phyloP scores from a whole-genome alignment of 30 jellyfish, hydroid and myxozoan species.

The Nemopilema nomurai region DNA sequence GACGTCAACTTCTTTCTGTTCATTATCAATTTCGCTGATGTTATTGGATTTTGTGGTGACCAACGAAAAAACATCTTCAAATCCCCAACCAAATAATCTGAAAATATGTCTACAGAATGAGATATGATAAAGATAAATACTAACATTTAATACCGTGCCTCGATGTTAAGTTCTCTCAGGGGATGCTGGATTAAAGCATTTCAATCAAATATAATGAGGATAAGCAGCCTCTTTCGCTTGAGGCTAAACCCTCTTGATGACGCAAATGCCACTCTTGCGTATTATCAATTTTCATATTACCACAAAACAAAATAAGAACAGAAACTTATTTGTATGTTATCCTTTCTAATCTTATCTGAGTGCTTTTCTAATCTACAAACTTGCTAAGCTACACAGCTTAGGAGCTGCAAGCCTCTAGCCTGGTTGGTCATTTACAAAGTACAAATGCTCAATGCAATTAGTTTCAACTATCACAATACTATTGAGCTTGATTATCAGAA shows the following conservation, averaged over 20 bases:
- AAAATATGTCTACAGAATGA: not conserved
- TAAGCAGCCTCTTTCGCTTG: too few species aligned
- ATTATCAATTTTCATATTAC: too few species aligned
- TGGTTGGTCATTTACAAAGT: not conserved
- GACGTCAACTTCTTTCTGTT: not conserved
- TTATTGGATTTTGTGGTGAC: not conserved
- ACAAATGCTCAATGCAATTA: not conserved
- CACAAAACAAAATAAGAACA: too few species aligned
- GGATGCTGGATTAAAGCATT: too few species aligned
- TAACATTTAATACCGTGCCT: not conserved
- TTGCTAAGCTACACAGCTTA: not conserved
- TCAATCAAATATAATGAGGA: too few species aligned
- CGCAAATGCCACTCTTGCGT: too few species aligned
- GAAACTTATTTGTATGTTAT: too few species aligned
- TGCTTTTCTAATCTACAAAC: not conserved
- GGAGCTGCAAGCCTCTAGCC: not conserved
- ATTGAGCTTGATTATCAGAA: not conserved
- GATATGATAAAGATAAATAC: not conserved
- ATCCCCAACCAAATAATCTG: not conserved
- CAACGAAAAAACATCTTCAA: not conserved
- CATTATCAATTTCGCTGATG: not conserved
- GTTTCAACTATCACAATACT: not conserved
- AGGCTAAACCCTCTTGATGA: too few species aligned
- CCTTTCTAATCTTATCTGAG: not conserved
- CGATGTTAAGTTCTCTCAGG: too few species aligned